These are phyloP conservation scores for Dicranocentrus wangi DNA, from an alignment of 2,888 invertebrate genomes.

Conservation along the genomic window DNA sequence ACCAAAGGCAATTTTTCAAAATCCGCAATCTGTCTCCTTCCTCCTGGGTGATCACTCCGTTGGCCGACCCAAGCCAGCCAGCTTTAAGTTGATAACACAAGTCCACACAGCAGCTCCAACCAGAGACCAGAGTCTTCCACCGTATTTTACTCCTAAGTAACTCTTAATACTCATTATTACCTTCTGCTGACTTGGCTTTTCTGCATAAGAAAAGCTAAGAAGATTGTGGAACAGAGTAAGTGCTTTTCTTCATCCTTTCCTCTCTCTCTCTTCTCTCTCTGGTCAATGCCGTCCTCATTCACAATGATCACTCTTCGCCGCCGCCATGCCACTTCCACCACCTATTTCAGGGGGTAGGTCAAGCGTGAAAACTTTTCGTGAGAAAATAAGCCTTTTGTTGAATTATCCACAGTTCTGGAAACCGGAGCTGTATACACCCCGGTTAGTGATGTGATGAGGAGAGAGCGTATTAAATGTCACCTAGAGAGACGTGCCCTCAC, in stretches of 20 bases:
- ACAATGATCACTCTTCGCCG: neutral
- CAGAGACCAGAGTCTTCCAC: neutral
- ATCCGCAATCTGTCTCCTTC: conserved; percentile 41
- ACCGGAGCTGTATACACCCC: too few species aligned
- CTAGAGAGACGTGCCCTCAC: conserved; percentile 18
- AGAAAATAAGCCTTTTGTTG: conserved; percentile 9
- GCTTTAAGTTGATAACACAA: neutral
- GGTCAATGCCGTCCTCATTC: neutral
- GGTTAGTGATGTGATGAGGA: neutral
- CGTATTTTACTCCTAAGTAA: neutral
- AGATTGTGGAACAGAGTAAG: neutral
- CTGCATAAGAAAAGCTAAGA: neutral
- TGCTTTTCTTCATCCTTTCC: neutral
- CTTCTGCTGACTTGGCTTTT: conserved; percentile 20
- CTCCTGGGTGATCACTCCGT: neutral
- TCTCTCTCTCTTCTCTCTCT: neutral
- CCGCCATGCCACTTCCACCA: too few species aligned
- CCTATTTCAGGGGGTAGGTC: conserved; percentile 14
- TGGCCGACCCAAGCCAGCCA: neutral
- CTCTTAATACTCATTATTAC: conserved; percentile 28
- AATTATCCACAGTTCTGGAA: conserved; percentile 4
- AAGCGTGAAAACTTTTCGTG: conserved; percentile 35
- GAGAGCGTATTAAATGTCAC: conserved; percentile 30
- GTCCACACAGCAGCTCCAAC: neutral
- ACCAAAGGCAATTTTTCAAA: conserved; percentile 53